Conservation (phyloP, 2,797 vertebrate species). For the Poecile montanus region DNA sequence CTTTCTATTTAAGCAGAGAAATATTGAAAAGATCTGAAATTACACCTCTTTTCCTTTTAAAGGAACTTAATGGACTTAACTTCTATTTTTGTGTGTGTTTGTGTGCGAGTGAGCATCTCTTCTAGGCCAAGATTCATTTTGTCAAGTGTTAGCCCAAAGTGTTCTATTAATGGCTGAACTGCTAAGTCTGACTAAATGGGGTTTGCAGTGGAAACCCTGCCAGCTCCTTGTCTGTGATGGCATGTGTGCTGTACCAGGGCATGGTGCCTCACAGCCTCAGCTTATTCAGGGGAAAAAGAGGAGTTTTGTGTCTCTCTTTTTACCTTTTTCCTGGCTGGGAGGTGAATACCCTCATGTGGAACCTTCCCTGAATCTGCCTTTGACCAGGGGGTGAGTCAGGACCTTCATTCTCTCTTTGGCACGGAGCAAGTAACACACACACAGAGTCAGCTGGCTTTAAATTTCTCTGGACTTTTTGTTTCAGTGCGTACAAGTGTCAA, state of each 20-base stretch:
- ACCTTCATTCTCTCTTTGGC: constrained; percentile 49
- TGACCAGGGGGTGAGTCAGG: constrained; percentile 48
- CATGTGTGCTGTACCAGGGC: background rate
- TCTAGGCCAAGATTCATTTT: constrained; percentile 55
- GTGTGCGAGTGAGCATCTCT: constrained; percentile 43
- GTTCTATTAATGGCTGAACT: constrained; percentile 62
- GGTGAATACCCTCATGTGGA: constrained; percentile 3
- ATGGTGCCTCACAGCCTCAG: background rate
- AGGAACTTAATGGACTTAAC: constrained; percentile 10
- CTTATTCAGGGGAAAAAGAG: background rate
- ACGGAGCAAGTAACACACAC: background rate
- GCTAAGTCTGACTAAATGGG: constrained; percentile 52
- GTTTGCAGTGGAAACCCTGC: constrained; percentile 36
- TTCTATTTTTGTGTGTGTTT: background rate
- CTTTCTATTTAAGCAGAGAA: background rate
- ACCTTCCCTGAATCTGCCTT: constrained; percentile 35
- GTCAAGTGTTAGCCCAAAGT: constrained; percentile 52
- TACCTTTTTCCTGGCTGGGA: background rate
- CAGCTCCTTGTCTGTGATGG: constrained; percentile 16
- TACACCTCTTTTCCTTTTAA: background rate
- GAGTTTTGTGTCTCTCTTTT: background rate
- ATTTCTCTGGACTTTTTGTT: constrained; percentile 49
- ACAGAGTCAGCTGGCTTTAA: constrained; percentile 5
- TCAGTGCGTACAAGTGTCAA: constrained; percentile 43
- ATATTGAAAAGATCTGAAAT: constrained; percentile 25